Base-by-base conservation (phyloP, 2,113 vertebrate species). In the Oriolus oriolus region DNA sequence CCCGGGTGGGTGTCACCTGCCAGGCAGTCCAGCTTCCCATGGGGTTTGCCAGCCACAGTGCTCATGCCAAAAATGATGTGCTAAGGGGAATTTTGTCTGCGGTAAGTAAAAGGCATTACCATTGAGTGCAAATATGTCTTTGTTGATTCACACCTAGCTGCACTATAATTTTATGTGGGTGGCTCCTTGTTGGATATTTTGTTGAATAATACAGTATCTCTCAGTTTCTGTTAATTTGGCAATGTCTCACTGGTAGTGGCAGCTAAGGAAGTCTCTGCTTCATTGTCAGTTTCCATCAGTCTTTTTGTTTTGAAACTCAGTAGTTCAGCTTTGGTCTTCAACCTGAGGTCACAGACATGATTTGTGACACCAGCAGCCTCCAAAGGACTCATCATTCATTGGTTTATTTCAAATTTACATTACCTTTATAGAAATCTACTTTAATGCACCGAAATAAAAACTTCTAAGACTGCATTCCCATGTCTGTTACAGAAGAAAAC, bases 101-200 rank as follows among this genome's bases (percentile, higher is more conserved):
- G 86, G 89, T 69, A 83, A 80, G 57, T 50, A 45, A 66, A 52
- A 85, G 1, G 5, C 90, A 95, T 97, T 95, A 94, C 88, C 15
- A 3, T 90, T 92, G n/a, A 33, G 4, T 30, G 53, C 80, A 97
- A 57, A 66, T 95, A 97, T 97, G 94, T 59, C 59, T 73, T 20
- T 54, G 91, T 90, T 97, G 92, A 93, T 97, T 95, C 95, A 96
- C 75, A 49, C 59, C 28, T 28, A 49, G 54, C 54, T 13, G 75
- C 50, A 13, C 85, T 73, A 1, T 85, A 91, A 95, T 95, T 94
- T 93, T 3, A 31, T 42, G 87, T 95, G 90, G 94, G 94, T 94
- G 96, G 75, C 71, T 92, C 90, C 92, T 42, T 39, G 50, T 52
- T 84, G 69, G 83, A 8, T 77, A 74, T 88, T 95, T 68, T 54